Evolutionary conservation across 2,113 vertebrate genomes (phyloP).

Genomic region (Podarcis raffonei): DNA sequence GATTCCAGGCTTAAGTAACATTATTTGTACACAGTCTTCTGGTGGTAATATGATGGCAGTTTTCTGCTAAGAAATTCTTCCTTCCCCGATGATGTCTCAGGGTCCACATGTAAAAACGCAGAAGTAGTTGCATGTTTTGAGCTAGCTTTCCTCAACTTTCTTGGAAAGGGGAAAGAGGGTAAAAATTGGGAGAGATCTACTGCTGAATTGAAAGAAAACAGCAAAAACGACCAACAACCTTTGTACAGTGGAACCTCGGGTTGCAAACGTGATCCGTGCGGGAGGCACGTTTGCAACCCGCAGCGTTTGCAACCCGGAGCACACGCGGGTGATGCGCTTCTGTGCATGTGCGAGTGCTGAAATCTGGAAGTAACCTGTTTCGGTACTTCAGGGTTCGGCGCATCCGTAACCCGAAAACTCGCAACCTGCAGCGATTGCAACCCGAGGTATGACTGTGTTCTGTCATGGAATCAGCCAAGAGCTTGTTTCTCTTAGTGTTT

Average conservation of each 20-base stretch:
- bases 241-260: background rate
- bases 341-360: too few relatives aligned
- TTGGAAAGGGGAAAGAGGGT: background rate
- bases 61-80: background rate
- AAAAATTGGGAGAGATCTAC: too few relatives aligned
- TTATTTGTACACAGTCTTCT: background rate
- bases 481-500: too few relatives aligned
- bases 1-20: background rate
- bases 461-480: background rate
- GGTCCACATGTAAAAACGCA: background rate
- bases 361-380: too few relatives aligned
- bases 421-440: too few relatives aligned
- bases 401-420: too few relatives aligned
- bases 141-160: background rate
- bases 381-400: too few relatives aligned
- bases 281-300: too few relatives aligned
- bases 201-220: background rate
- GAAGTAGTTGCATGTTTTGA: background rate
- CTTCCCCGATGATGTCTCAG: background rate
- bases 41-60: background rate
- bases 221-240: background rate
- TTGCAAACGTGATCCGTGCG: too few relatives aligned
- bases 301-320: too few relatives aligned
- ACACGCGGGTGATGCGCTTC: too few relatives aligned
- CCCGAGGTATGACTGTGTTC: background rate